phyloP scores from a whole-genome alignment of 1,140 invertebrate genomes.

The Drosophila sp. region DNA sequence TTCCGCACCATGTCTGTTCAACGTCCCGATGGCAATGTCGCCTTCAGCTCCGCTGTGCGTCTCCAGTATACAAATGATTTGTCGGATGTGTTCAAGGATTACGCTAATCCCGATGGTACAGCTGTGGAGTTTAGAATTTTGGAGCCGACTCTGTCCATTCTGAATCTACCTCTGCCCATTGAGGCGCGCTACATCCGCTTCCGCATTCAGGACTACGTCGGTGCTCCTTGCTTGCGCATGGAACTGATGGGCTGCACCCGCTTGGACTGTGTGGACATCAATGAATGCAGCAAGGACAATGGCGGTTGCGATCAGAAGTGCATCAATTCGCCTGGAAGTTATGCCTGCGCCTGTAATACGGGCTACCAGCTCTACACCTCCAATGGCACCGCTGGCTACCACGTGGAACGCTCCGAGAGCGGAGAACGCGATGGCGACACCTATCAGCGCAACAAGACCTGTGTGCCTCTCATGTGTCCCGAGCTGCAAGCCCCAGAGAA shows the following conservation, averaged over 20 bases:
- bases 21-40: constrained; percentile 90
- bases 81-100: constrained; percentile 95
- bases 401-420: constrained; percentile 92
- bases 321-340: constrained; percentile 94
- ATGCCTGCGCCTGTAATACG: constrained; percentile 94
- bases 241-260: constrained; percentile 97
- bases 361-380: constrained; percentile 95
- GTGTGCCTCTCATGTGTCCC: constrained; percentile 96
- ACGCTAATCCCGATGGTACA: constrained; percentile 95
- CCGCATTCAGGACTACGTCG: constrained; percentile 94
- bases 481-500: constrained; percentile 92
- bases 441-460: constrained; percentile 97
- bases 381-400: constrained; percentile 96
- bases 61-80: constrained; percentile 95
- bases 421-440: constrained; percentile 93
- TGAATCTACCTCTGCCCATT: constrained; percentile 95
- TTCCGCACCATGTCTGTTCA: constrained; percentile 95
- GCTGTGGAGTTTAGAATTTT: constrained; percentile 96
- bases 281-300: constrained; percentile 95
- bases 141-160: constrained; percentile 93
- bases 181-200: constrained; percentile 96
- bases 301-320: constrained; percentile 98
- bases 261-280: constrained; percentile 95
- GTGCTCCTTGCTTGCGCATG: constrained; percentile 93
- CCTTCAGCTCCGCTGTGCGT: constrained; percentile 94